phyloP scores from a whole-genome alignment of 2,888 invertebrate genomes.

The Atethmia centrago region DNA sequence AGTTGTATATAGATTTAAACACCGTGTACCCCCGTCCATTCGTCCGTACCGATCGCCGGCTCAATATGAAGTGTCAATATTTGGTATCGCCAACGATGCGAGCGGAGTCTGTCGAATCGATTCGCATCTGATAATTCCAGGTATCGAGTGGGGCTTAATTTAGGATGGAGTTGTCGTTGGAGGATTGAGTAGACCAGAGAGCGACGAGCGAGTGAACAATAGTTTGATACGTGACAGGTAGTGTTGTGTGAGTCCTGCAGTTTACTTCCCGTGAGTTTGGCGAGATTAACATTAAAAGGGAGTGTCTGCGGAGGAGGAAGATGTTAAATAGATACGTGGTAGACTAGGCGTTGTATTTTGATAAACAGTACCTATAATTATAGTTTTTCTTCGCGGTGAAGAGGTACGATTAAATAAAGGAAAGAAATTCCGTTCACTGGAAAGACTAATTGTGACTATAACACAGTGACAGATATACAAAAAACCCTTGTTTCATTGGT shows the following conservation, averaged over 20 bases:
- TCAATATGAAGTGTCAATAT: conserved; percentile 81
- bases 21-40: conserved; percentile 33
- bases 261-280: neutral
- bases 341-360: neutral
- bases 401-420: neutral
- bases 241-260: conserved; percentile 7
- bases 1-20: conserved; percentile 51
- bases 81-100: conserved; percentile 77
- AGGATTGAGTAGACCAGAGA: conserved; percentile 51
- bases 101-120: conserved; percentile 63
- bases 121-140: conserved; percentile 72
- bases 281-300: conserved; percentile 3
- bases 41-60: conserved; percentile 57
- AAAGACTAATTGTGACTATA: neutral
- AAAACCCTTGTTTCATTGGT: neutral
- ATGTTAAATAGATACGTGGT: neutral
- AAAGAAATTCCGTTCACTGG: neutral
- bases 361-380: neutral
- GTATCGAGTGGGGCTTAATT: conserved; percentile 84
- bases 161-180: conserved; percentile 77
- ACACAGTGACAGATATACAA: neutral
- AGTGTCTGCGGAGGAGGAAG: neutral
- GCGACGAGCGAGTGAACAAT: conserved; percentile 44
- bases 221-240: conserved; percentile 32
- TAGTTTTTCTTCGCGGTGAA: neutral